phyloP scores from a whole-genome alignment of 2,888 invertebrate genomes.

The Sinhomidia bicolor region DNA sequence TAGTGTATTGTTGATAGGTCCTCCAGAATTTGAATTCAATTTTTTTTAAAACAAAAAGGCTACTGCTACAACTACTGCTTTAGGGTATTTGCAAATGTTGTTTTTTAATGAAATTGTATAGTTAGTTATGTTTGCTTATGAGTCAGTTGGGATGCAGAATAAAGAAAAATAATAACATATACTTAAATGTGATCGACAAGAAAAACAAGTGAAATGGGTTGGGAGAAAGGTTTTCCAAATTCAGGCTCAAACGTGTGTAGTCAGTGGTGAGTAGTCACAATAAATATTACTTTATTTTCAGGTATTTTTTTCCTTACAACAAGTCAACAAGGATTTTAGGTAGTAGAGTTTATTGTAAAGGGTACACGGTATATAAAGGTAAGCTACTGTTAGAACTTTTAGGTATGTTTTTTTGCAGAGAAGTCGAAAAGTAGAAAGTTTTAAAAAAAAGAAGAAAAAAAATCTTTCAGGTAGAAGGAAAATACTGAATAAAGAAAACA shows the following conservation, averaged over 20 bases:
- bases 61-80: neutral
- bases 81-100: neutral
- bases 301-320: too few species aligned
- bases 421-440: neutral
- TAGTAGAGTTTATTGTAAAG: too few species aligned
- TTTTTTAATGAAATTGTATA: neutral
- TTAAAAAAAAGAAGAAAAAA: too few species aligned
- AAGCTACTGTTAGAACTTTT: neutral
- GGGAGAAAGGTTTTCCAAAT: too few species aligned
- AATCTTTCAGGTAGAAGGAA: constrained; percentile 2
- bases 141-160: constrained; percentile 11
- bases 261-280: too few species aligned
- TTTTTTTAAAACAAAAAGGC: constrained; percentile 7
- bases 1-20: neutral
- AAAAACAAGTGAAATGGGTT: neutral
- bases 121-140: constrained; percentile 17
- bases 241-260: too few species aligned
- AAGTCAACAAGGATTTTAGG: too few species aligned
- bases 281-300: too few species aligned
- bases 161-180: too few species aligned
- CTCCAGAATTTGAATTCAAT: constrained; percentile 8
- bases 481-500: neutral
- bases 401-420: neutral
- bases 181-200: constrained; percentile 43
- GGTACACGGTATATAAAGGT: too few species aligned